Evolutionary conservation across 2,888 invertebrate genomes (phyloP).

Genomic region (Pilophorus perplexus): DNA sequence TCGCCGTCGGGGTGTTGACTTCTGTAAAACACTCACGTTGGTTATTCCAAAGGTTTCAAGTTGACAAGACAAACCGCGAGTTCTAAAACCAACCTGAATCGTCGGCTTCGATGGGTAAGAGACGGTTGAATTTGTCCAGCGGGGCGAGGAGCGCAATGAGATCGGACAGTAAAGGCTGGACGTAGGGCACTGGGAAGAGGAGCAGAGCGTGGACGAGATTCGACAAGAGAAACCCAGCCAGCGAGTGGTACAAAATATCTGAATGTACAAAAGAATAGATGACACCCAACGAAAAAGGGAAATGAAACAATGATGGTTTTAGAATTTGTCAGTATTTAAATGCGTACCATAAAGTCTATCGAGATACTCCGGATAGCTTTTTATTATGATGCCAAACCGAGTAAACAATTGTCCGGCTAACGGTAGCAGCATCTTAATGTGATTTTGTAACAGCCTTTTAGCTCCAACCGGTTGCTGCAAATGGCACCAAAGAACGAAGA

Average conservation of each 20-base stretch:
- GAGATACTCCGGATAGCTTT: slow-evolving; percentile 52
- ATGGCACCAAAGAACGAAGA: no score
- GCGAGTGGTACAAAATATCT: slow-evolving; percentile 58
- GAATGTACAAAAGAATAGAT: no score
- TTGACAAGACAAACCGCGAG: no score
- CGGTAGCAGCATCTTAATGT: slow-evolving; percentile 50
- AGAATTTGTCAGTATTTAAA: no score
- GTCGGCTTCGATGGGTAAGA: slow-evolving; percentile 53
- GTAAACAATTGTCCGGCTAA: slow-evolving; percentile 50
- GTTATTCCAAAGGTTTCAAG: no score
- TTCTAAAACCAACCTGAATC: slow-evolving; percentile 50
- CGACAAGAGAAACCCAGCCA: slow-evolving; percentile 60
- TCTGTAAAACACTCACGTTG: slow-evolving; percentile 52
- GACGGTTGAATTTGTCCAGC: slow-evolving; percentile 53
- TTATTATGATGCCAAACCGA: slow-evolving; percentile 52
- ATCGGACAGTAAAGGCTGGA: slow-evolving; percentile 52
- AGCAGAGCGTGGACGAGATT: slow-evolving; percentile 59
- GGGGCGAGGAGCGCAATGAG: slow-evolving; percentile 54
- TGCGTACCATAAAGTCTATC: slow-evolving; percentile 54
- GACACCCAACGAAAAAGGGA: slow-evolving; percentile 13
- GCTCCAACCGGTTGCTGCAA: slow-evolving; percentile 37
- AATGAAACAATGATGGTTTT: not conserved
- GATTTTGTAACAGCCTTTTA: slow-evolving; percentile 51
- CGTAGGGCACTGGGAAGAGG: slow-evolving; percentile 55
- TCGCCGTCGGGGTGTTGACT: slow-evolving; percentile 56